Evolutionary conservation across 2,113 vertebrate species (phyloP), one percentile per base, ranked within the genome.

Genomic region (Apaloderma vittatum): DNA sequence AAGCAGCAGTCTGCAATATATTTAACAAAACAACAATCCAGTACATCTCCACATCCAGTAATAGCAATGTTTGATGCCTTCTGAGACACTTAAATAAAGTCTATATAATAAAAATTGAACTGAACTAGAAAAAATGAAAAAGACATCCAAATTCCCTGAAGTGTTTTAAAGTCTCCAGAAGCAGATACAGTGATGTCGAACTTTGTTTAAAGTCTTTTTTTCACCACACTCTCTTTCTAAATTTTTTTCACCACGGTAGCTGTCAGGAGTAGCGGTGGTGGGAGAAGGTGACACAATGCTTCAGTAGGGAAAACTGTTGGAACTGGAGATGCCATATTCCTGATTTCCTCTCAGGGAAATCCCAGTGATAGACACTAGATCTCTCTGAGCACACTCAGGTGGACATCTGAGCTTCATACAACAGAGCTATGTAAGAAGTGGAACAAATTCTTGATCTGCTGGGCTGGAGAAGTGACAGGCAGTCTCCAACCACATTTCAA

Each of bases 21-120:
- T 66, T 71, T 82, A 75, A 70, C 82, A 74, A 40, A 93, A 90
- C 79, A 94, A 84, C 72, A 89, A 74, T 34, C 48, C 57, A 68
- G 24, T 45, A 74, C 58, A 80, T 27, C 23, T 88, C 82, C 49
- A 59, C 26, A 65, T 18, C 12, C 81, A 85, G 30, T 63, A 81
- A 78, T 23, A 90, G 54, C 55, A 87, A 62, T 17, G 32, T 72
- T 40, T 78, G 77, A 49, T 76, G 74, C 54, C 16, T 18, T 48
- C 52, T 49, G 48, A 85, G 58, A 70, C 66, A 88, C 85, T 86
- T 73, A 85, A 86, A 93, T 65, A 61, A 89, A 93, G 24, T 11
- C 32, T 78, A 32, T 26, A 11, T 36, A 75, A 95, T 85, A 79
- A 93, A 82, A 94, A 75, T 20, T 40, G 34, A 93, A 89, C 48